These are phyloP conservation scores for Hirtodrosophila alboralis DNA, from an alignment of 2,888 invertebrate genomes.

Conservation along the genomic window DNA sequence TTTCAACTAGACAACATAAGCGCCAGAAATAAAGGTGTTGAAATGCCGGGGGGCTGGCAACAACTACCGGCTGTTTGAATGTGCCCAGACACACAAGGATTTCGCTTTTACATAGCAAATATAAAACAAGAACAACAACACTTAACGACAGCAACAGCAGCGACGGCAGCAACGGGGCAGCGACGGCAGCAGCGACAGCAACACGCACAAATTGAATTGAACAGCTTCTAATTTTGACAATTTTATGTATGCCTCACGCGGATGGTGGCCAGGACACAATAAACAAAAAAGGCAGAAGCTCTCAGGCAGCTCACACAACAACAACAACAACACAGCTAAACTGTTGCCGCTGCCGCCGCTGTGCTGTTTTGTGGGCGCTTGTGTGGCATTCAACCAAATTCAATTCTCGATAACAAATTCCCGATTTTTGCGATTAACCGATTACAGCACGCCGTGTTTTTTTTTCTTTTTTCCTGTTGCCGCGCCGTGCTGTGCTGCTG, in stretches of 20 bases:
- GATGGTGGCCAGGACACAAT: conserved; percentile 28
- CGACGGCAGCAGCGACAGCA: conserved; percentile 16
- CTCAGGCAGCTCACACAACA: conserved; percentile 28
- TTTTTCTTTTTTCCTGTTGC: conserved; percentile 31
- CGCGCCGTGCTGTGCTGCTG: conserved; percentile 37
- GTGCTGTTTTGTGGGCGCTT: no score
- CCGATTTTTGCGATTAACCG: conserved; percentile 10
- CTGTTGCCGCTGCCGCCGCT: conserved; percentile 63
- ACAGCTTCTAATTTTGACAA: conserved; percentile 74
- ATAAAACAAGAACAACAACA: background rate
- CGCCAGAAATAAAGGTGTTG: conserved; percentile 9
- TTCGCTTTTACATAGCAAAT: conserved; percentile 16
- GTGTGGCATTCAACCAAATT: conserved; percentile 40
- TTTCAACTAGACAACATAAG: conserved; percentile 46
- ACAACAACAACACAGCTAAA: conserved; percentile 38
- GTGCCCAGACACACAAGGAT: conserved; percentile 9
- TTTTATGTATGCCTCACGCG: conserved; percentile 73
- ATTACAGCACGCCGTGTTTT: conserved; percentile 4
- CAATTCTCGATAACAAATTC: conserved; percentile 19
- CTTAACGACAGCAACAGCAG: conserved; percentile 14
- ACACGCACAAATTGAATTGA: conserved; percentile 68
- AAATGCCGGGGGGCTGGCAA: conserved; percentile 30
- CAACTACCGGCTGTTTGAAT: conserved; percentile 27
- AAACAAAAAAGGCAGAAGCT: conserved; percentile 3
- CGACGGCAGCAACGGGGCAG: conserved; percentile 4